Base-by-base conservation (phyloP, 1,140 invertebrate genomes). In the Lasaia peninsularis region DNA sequence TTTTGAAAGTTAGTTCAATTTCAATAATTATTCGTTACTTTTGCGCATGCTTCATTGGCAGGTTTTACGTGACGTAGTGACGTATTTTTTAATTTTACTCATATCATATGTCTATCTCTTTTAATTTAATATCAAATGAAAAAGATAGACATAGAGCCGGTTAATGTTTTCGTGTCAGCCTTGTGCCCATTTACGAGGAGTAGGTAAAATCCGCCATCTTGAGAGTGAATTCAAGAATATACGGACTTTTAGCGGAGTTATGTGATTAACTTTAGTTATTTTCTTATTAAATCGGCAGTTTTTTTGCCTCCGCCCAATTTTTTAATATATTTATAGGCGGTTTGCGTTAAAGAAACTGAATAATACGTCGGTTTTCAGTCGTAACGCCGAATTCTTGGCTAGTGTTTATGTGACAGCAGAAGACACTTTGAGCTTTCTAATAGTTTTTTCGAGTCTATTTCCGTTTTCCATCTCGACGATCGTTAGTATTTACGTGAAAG, bases 201-300 rank as follows among this genome's bases (percentile, higher is more conserved):
- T 88, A 87, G 82, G 84, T 86, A 86, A 88, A 87, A 86, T 88
- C 88, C 86, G 88, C 88, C 88, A 89, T 89, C 88, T 89, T 89
- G 86, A 88, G 86, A 89, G 83, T 88, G 82, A 80, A 86, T 88
- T 88, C 82, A 88, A 86, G 80, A 86, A 83, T 88, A 82, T 85
- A 77, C 80, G 80, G 81, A 87, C 77, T 89, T 87, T 86, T 84
- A 81, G 73, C 72, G 71, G 80, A 83, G 76, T 78, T 78, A 78
- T 81, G 80, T 87, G 75, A 83, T 77, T 80, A 81, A 75, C 75
- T 81, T 79, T 79, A 80, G 66, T 75, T 74, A 86, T 75, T 86
- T 85, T 86, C 79, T 71, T 86, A 86, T 83, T 87, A 85, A 89
- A 88, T 80, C 75, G 74, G 75, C 65, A 64, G 68, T 69, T 62